Evolutionary conservation across 2,113 vertebrate genomes (phyloP), one percentile per base, ranked within the genome.

Genomic region (Petaurus breviceps): DNA sequence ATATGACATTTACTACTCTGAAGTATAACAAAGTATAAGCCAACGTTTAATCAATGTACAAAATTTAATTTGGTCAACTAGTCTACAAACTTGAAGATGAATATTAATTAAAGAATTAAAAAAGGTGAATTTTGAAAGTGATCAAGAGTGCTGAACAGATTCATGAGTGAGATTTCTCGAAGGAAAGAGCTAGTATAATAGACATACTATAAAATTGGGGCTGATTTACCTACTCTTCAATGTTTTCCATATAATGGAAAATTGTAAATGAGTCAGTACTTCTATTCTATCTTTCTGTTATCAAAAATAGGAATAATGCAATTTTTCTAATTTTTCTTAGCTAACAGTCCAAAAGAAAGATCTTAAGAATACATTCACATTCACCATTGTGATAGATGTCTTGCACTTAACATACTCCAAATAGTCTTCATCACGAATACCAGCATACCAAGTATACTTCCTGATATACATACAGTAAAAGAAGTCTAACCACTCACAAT

Each of bases 51-150:
- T 61, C 19, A 61, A 31, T 31, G 57, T 61, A 61, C 25, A 61
- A 68, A 68, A 31, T 68, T 68, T 68, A 31, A 68, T 31, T 14
- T 61, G 57, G 57, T 31, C 31, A 31, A 14, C 12, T 68, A 68
- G 61, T 37, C 3, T 68, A 16, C 31, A 68, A 37, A 68, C 52
- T 96, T 97, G 52, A 43, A 89, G 43, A 84, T 51, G 68, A 90
- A 51, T 9, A 93, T 50, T 49, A 95, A 6, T 92, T 28, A 57
- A 28, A 28, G 24, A 54, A 55, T 89, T 37, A 68, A 68, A 37
- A 68, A 54, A 54, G 53, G 52, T 89, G 22, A 90, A 95, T 94
- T 55, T 53, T 37, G 77, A 54, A 95, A 46, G 19, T 54, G 50
- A 94, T 31, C 84, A 90, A 95, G 43, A 89, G 23, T 50, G 89